Conservation (phyloP, 1,140 invertebrate genomes). For the Pachypeltis micranthus region DNA sequence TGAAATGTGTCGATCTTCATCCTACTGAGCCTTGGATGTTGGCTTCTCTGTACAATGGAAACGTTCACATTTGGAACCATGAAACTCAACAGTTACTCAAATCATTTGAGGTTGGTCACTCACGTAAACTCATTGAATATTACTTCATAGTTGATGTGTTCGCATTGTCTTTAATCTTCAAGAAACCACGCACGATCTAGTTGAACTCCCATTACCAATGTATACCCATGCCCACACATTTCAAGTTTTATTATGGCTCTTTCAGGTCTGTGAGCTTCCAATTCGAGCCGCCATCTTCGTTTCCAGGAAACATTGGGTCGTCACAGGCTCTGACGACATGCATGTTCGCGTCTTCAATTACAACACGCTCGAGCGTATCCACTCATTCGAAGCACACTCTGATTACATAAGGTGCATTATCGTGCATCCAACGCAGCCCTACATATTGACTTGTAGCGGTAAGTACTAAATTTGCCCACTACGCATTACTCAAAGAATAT, state of each 20-base stretch:
- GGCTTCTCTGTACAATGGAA: slow-evolving; percentile 94
- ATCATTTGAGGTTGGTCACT: slow-evolving; percentile 84
- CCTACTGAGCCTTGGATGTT: slow-evolving; percentile 97
- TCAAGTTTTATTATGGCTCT: too few relatives aligned
- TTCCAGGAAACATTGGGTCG: slow-evolving; percentile 95
- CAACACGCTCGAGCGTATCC: slow-evolving; percentile 91
- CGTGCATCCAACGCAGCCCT: slow-evolving; percentile 94
- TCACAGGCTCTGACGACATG: slow-evolving; percentile 95
- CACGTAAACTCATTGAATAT: slow-evolving; percentile 18
- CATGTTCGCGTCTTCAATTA: slow-evolving; percentile 96
- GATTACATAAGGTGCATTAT: slow-evolving; percentile 95
- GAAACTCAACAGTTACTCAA: slow-evolving; percentile 88
- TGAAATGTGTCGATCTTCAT: slow-evolving; percentile 96
- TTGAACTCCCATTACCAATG: slow-evolving; percentile 9
- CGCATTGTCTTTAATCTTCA: background rate
- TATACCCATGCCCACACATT: too few relatives aligned
- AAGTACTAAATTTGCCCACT: slow-evolving; percentile 37
- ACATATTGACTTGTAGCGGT: slow-evolving; percentile 94
- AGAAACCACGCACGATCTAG: slow-evolving; percentile 2
- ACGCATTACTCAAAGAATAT: too few relatives aligned
- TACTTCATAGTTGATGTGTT: background rate
- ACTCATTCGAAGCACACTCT: slow-evolving; percentile 95
- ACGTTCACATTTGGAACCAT: slow-evolving; percentile 99
- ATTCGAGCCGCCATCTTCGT: slow-evolving; percentile 93
- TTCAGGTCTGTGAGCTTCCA: slow-evolving; percentile 83